These are phyloP conservation scores for Scomber japonicus DNA, from an alignment of 2,113 vertebrate species.

Conservation along the genomic window DNA sequence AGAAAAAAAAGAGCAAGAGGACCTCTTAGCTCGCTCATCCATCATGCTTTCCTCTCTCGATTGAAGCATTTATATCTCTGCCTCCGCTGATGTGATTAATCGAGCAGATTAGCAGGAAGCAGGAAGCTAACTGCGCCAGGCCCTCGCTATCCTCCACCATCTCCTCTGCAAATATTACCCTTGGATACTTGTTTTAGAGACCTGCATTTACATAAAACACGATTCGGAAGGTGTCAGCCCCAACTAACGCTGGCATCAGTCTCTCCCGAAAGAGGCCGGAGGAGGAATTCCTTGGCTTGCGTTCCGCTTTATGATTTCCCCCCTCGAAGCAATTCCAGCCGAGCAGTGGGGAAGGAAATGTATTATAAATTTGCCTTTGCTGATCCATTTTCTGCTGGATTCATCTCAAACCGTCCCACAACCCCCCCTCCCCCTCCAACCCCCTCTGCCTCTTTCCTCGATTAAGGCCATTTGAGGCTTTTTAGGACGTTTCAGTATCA, in stretches of 20 bases:
- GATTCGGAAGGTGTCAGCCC: conserved; percentile 48
- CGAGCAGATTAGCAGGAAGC: conserved; percentile 68
- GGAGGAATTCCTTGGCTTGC: conserved; percentile 52
- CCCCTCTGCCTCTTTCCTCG: conserved; percentile 4
- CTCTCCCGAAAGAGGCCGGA: conserved; percentile 38
- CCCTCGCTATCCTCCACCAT: conserved; percentile 7
- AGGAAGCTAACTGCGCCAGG: conserved; percentile 41
- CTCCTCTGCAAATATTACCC: conserved; percentile 60
- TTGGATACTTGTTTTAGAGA: conserved; percentile 57
- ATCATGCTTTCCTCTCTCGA: conserved; percentile 69
- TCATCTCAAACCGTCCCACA: conserved; percentile 43
- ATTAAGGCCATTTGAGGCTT: conserved; percentile 45
- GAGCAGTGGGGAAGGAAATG: conserved; percentile 27
- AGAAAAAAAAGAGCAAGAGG: conserved; percentile 24
- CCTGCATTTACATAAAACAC: conserved; percentile 60
- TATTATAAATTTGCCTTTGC: conserved; percentile 46
- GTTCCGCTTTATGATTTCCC: conserved; percentile 52
- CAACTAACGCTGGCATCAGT: conserved; percentile 50
- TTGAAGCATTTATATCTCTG: conserved; percentile 67
- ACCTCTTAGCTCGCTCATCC: conserved; percentile 71
- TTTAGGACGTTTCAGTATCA: conserved; percentile 47
- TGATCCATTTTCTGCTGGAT: conserved; percentile 55
- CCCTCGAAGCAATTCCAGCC: conserved; percentile 60
- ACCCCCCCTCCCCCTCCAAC: background rate
- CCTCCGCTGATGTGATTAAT: conserved; percentile 75